Percentiles rank a stretch among this genome's conserved stretches.
Conservation (phyloP, 2,797 vertebrate species). For the Malurus splendens region DNA sequence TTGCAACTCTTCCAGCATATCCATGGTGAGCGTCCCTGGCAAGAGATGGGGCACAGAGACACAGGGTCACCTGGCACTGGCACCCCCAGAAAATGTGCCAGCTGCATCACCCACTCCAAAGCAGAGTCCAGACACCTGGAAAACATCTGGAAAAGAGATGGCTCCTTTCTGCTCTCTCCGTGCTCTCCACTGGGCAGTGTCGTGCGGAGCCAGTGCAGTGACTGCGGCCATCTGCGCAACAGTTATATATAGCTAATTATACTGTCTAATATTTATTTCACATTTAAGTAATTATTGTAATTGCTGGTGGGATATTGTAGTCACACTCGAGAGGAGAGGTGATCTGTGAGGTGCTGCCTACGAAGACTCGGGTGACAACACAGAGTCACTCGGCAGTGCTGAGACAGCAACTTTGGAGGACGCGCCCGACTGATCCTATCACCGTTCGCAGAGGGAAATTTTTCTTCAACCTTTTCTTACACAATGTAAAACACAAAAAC, state of each 20-base stretch:
- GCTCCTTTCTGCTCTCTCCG: background rate
- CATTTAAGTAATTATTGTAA: background rate
- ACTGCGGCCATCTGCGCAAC: background rate
- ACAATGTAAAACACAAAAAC: fast-evolving
- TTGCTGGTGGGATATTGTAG: background rate
- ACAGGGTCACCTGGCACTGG: background rate
- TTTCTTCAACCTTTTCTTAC: background rate
- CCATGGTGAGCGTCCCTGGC: fast-evolving
- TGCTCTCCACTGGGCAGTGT: fast-evolving
- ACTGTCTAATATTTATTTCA: background rate
- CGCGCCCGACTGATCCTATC: fast-evolving
- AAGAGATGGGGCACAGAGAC: fast-evolving
- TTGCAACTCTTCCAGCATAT: background rate
- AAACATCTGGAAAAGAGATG: background rate
- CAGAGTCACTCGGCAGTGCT: fast-evolving
- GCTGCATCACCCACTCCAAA: background rate
- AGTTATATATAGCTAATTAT: background rate
- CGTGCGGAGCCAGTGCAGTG: fast-evolving
- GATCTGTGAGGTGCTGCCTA: background rate
- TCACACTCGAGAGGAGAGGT: background rate
- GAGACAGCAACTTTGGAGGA: background rate
- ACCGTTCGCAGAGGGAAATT: fast-evolving
- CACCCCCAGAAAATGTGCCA: background rate
- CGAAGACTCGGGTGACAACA: background rate
- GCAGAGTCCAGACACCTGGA: background rate